Base-by-base conservation (phyloP, 2,113 vertebrate species). In the Saguinus imperator region DNA sequence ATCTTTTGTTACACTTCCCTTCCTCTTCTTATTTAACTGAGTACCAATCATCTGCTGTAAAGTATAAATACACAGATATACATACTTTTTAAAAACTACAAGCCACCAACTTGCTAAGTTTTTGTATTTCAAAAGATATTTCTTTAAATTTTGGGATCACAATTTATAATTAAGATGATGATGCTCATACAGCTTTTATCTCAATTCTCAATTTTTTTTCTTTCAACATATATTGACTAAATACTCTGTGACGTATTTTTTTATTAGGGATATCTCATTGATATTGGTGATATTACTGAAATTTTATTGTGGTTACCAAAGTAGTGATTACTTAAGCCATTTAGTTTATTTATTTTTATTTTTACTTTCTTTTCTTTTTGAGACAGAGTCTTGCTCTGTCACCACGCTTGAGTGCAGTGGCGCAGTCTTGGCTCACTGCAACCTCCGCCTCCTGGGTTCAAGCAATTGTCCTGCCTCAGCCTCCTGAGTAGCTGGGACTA, bases 271-370 rank as follows among this genome's bases (percentile, higher is more conserved):
- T 68, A 88, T 43, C 1, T 57, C 12, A 32, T 29, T 55, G 35
- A 29, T 70, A 18, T 73, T 81, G 57, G 35, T 45, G 10, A 13
- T n/a, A n/a, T 50, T 11, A 27, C 8, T 82, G 43, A 64, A 61
- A 52, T 75, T 93, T 13, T 80, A 18, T 58, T 86, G 27, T 21
- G 8, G 25, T 48, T 40, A 86, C 43, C 58, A 57, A 61, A 58
- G 6, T 20, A 91, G 14, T 17, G 20, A 92, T 77, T 50, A 43
- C 40, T 81, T 77, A 77, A 23, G 50, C n/a, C 50, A 25, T 6
- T 66, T 64, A 73, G 83, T 94, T 89, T 95, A 96, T 91, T 83
- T 89, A 52, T 52, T 52, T 52, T 52, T 52, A 17, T 52, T 52
- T 52, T 52, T 52, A 52, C 16, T 52, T 52, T 52, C 17, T 52